Conservation (phyloP, 2,888 invertebrate species). For the Tromatobia lineatoria region DNA sequence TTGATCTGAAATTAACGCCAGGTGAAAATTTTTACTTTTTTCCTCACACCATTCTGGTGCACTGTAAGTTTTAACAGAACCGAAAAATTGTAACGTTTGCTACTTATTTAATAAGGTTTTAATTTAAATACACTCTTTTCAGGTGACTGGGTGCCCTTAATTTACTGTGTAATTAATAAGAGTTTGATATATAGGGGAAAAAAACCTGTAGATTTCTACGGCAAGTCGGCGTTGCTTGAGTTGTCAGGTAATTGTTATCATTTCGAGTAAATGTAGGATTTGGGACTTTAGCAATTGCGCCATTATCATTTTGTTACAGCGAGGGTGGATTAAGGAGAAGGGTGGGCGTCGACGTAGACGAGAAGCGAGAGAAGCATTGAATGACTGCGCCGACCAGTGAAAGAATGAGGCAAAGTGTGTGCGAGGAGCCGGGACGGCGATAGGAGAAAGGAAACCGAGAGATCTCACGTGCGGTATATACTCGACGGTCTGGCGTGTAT, state of each 20-base stretch:
- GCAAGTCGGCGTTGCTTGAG: not conserved
- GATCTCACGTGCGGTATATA: conserved; percentile 16
- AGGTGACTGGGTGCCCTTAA: no score
- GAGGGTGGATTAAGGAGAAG: conserved; percentile 4
- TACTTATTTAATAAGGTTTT: no score
- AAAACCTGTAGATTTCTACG: not conserved
- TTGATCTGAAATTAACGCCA: no score
- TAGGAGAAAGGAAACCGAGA: conserved; percentile 27
- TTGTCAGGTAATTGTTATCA: not conserved
- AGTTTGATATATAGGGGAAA: not conserved
- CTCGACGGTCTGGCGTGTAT: conserved; percentile 56
- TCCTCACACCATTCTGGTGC: no score
- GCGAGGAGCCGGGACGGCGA: conserved; percentile 3
- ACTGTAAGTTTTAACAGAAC: no score
- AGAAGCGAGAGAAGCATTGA: conserved; percentile 25
- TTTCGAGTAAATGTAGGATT: not conserved
- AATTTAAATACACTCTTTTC: no score
- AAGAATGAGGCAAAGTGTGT: not conserved
- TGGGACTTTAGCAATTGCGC: conserved; percentile 5
- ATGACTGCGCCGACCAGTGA: conserved; percentile 13
- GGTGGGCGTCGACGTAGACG: conserved; percentile 23
- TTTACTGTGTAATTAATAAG: not conserved
- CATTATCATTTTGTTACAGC: conserved; percentile 9
- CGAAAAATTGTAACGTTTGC: no score
- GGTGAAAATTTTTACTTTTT: no score